Conservation (phyloP, 1,140 invertebrate genomes). For the Teleogryllus occipitalis region DNA sequence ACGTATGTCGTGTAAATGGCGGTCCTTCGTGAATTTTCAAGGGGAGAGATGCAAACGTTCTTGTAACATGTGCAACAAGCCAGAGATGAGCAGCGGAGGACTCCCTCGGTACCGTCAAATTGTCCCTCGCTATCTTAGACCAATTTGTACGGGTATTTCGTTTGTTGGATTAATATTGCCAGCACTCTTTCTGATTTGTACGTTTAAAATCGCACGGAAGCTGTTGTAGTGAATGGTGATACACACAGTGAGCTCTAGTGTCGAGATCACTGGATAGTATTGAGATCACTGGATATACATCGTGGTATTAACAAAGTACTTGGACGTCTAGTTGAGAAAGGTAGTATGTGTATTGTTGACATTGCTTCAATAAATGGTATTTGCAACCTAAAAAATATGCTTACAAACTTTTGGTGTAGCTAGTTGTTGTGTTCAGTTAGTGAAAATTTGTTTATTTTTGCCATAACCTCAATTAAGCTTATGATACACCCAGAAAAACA, state of each 20-base stretch:
- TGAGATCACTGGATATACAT: too few relatives aligned
- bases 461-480: neutral
- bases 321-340: neutral
- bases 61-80: too few relatives aligned
- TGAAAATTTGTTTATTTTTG: neutral
- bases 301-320: neutral
- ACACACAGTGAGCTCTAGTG: too few relatives aligned
- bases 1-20: too few relatives aligned
- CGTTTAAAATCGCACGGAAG: neutral
- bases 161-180: neutral
- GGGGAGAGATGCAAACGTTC: too few relatives aligned
- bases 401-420: neutral
- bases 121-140: too few relatives aligned
- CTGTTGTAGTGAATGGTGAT: neutral
- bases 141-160: too few relatives aligned
- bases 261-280: too few relatives aligned
- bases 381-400: neutral
- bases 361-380: neutral
- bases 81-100: too few relatives aligned
- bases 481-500: neutral
- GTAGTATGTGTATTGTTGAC: too few relatives aligned
- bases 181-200: neutral
- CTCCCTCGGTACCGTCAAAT: too few relatives aligned
- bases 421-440: neutral
- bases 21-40: too few relatives aligned